Base-by-base conservation (phyloP, 2,888 invertebrate genomes). In the Hecatera dysodea region DNA sequence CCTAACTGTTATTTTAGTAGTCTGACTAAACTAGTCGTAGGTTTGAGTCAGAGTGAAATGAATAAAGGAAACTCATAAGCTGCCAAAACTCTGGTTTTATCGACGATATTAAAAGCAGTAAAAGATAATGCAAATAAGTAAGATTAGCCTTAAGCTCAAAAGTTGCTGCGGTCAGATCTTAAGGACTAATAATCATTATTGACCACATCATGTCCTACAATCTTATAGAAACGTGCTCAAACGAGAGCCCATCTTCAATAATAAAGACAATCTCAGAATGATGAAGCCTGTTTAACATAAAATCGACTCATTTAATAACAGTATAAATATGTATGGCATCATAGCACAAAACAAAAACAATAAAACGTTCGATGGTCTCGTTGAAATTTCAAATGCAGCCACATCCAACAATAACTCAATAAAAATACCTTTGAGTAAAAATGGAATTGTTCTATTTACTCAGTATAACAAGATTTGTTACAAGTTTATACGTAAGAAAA, bases 381-480 rank as follows among this genome's bases (percentile, higher is more conserved):
- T 79, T 67, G 46, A 62, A 62, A 63, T 78, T 72, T 82, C 19
- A 53, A 79, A 73, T 61, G 60, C 46, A 46, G 33, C 42, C 19
- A 29, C 56, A 57, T 56, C 17, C n/a, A 67, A 80, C 71, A 80
- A 80, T 83, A 71, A 67, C 67, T 39, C 46, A 66, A 80, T 80
- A 80, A 83, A 80, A 79, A 73, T 82, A 82, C 64, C 63, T 81
- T 24, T 39, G 27, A 68, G 53, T 75, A 71, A 63, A 75, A 75
- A 66, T 66, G 15, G 27, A 48, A 62, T 65, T 76, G 76, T 83
- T 71, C 60, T 71, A 68, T 81, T 80, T 74, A 42, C 24, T 65
- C 29, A 42, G 19, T 72, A 56, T 57, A 65, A 70, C 24, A 81
- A 78, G 50, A 82, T 66, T 82, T 60, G 77, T 64, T 57, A 60